Evolutionary conservation across 2,113 vertebrate species (phyloP), one percentile per base, ranked within the genome.

Genomic region (Tursiops truncatus): DNA sequence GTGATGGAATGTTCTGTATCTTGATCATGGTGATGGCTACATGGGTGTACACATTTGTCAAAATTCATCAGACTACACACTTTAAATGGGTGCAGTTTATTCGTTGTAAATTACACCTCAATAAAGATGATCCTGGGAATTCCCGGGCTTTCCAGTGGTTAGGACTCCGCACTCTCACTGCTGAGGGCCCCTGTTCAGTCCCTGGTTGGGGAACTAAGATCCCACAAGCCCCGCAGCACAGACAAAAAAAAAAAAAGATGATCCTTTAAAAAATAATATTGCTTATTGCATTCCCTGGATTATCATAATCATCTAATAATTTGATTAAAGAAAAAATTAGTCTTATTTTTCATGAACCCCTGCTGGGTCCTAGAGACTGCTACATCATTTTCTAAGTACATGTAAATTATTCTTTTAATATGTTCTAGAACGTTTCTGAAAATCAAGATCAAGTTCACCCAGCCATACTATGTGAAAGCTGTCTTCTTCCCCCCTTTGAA

Each of bases 291-390:
- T 80, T 89, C 41, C n/a, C 26, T 97, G 47, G 13, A 63, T 92
- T 81, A 73, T 94, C 53, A 71, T 80, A 56, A 89, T 88, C 38
- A 88, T 67, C 65, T 73, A 96, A 84, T 91, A 89, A 38, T 50
- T 53, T 95, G 26, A 73, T 95, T 89, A 91, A 94, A 83, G 74
- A 89, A 97, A 96, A 56, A 91, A 68, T 83, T 89, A 73, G 62
- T 93, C 79, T 86, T 56, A 89, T 93, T 89, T 6, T 93, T 94
- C 67, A 70, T 95, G 28, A 93, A 76, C 62, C 50, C 62, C 31
- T 89, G 26, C 18, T 81, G 18, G 36, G 28, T 91, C 68, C 84
- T 87, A 79, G 58, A 65, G 53, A 82, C 18, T 31, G 31, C 20
- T 65, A 31, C 12, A 62, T 89, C 47, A 68, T 91, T 95, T 95